A percentile compares a stretch with the other conserved stretches of the same genome.
These are phyloP conservation scores for Euura lappo DNA, from an alignment of 1,140 invertebrate genomes.

Conservation along the genomic window DNA sequence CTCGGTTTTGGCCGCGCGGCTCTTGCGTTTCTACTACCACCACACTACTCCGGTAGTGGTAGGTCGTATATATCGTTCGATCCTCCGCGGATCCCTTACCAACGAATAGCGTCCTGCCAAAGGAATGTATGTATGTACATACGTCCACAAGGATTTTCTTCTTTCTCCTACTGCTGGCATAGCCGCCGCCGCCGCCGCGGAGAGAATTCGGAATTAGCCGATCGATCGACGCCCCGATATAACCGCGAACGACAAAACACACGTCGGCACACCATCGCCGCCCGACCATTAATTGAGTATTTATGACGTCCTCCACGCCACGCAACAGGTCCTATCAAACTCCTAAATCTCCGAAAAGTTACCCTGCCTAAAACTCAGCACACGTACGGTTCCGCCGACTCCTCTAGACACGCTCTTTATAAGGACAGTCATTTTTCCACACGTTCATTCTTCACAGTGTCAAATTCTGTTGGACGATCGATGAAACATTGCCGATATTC, in stretches of 20 bases:
- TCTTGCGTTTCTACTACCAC: neutral
- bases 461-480: too few relatives aligned
- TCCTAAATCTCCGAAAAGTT: slow-evolving; percentile 5
- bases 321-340: slow-evolving; percentile 2
- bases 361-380: neutral
- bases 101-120: too few relatives aligned
- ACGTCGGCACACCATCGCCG: neutral
- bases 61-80: too few relatives aligned
- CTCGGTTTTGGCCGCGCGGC: neutral
- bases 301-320: slow-evolving; percentile 2
- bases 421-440: too few relatives aligned
- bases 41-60: too few relatives aligned
- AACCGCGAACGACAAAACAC: neutral
- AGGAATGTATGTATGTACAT: too few relatives aligned
- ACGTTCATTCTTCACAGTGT: too few relatives aligned
- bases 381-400: neutral
- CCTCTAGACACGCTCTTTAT: too few relatives aligned
- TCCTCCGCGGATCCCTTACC: too few relatives aligned
- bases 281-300: neutral
- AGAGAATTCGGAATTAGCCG: slow-evolving; percentile 1
- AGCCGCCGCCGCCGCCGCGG: neutral
- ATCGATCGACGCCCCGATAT: neutral
- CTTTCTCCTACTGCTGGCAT: too few relatives aligned
- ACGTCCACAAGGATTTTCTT: too few relatives aligned
- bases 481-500: too few relatives aligned